A percentile compares a stretch with the other conserved stretches of the same genome.
Conservation (phyloP, 2,113 vertebrate genomes). For the Isurus oxyrinchus region DNA sequence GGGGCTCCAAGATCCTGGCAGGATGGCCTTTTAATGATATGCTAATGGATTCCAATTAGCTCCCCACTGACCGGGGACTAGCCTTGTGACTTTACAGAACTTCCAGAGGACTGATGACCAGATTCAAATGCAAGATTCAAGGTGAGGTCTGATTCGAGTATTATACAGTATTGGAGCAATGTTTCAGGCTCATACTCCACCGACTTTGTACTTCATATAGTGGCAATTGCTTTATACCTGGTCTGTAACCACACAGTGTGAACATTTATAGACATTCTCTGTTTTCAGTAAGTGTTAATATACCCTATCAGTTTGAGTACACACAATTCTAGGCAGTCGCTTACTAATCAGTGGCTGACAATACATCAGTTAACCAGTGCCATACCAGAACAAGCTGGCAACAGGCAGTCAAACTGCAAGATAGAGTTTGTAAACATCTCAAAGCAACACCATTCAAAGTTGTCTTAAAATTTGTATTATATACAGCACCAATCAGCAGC, state of each 20-base stretch:
- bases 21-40: no score
- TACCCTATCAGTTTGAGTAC: background rate
- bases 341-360: background rate
- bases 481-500: background rate
- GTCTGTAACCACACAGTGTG: background rate
- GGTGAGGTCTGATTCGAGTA: background rate
- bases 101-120: background rate
- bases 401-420: background rate
- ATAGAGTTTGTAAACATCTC: background rate
- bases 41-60: no score
- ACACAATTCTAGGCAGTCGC: background rate
- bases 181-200: background rate
- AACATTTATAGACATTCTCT: background rate
- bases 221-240: background rate
- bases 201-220: background rate
- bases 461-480: background rate
- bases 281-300: background rate
- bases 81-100: background rate
- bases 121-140: background rate
- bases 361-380: background rate
- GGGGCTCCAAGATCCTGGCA: no score
- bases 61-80: background rate
- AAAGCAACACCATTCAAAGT: background rate
- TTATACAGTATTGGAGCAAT: background rate
- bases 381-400: background rate